phyloP scores from a whole-genome alignment of 2,888 invertebrate species.

The Leucoptera coffeella region DNA sequence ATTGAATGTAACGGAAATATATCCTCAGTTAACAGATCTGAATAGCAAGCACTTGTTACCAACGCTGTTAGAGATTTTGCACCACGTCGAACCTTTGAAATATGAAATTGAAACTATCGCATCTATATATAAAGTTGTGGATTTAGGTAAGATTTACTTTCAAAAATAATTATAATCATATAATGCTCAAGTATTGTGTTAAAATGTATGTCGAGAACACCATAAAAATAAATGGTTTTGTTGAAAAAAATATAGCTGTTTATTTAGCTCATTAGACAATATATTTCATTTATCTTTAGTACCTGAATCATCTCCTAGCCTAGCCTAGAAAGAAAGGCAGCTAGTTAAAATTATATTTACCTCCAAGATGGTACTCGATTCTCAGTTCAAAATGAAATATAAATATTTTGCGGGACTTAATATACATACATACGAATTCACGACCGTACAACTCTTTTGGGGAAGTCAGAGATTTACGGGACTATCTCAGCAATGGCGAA shows the following conservation, averaged over 20 bases:
- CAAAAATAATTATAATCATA: not conserved
- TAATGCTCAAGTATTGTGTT: not conserved
- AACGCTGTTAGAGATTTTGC: constrained; percentile 28
- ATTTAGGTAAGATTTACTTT: constrained; percentile 21
- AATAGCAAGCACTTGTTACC: constrained; percentile 21
- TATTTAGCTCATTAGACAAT: too few species aligned
- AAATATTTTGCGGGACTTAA: too few species aligned
- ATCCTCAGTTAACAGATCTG: constrained; percentile 17
- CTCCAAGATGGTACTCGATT: too few species aligned
- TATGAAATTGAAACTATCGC: constrained; percentile 48
- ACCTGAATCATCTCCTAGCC: too few species aligned
- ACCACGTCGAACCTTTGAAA: constrained; percentile 38
- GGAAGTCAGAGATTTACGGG: too few species aligned
- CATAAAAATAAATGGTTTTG: not conserved
- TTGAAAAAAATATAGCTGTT: not conserved
- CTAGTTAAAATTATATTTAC: too few species aligned
- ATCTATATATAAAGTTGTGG: constrained; percentile 45
- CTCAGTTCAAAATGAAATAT: too few species aligned
- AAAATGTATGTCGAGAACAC: not conserved
- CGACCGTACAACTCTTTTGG: too few species aligned
- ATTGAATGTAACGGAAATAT: constrained; percentile 32
- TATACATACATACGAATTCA: too few species aligned
- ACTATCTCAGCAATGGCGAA: too few species aligned
- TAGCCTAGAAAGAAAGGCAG: too few species aligned
- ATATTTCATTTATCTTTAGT: too few species aligned